Base-by-base conservation (phyloP, 2,113 vertebrate genomes). In the Hydropotes inermis region DNA sequence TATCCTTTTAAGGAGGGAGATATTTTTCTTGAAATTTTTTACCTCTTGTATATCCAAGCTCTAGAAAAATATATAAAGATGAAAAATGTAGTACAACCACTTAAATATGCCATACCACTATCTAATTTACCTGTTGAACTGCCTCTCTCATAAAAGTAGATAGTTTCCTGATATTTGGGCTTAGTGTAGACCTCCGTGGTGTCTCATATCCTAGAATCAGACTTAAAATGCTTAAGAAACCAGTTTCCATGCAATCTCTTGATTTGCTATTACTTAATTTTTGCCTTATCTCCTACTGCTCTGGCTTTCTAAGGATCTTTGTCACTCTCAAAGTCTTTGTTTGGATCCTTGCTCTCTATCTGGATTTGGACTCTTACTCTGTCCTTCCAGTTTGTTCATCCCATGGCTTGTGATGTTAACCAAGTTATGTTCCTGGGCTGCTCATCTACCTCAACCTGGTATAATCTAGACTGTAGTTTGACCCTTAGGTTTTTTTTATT, bases 211-310 rank as follows among this genome's bases (percentile, higher is more conserved):
- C 12, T 83, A 60, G 36, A 96, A 84, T 39, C 45, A 95, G 19
- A 95, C 87, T 70, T 52, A 79, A 95, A 91, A 67, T 21, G 82
- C 55, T 83, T 92, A 92, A 96, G 39, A 84, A 92, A 94, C 87
- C 6, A 19, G 5, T 27, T 25, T 98, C 17, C 43, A 33, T 5
- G 13, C 10, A 36, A 14, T 76, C n/a, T 95, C 36, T 54, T 96
- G 12, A 19, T 79, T 92, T 93, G 39, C 36, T 78, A 23, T 60
- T 94, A 64, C 14, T 93, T 95, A 57, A 79, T 87, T 55, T 91
- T 78, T 92, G 50, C 30, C 88, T 90, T 94, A 60, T n/a, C 84
- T 39, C 43, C 54, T 78, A 74, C 17, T 64, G 58, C 11, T 92
- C 79, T 94, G 54, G 84, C 13, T 86, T 97, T 95, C 47, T 92